Evolutionary conservation across 2,797 vertebrate species (phyloP).

Genomic region (Vireo griseus): DNA sequence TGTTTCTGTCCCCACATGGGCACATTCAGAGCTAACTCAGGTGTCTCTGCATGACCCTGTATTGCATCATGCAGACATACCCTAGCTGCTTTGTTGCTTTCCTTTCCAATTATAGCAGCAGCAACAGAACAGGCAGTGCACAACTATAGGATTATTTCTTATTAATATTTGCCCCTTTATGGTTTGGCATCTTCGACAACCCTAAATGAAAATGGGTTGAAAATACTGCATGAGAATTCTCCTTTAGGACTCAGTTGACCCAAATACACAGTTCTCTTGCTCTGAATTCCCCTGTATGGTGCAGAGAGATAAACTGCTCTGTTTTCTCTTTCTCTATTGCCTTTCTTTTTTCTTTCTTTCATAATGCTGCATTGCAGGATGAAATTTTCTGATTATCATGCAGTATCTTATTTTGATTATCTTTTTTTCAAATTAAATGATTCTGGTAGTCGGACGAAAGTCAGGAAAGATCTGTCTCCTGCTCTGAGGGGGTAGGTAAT

Average conservation of each 20-base stretch:
- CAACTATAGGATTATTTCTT: background rate
- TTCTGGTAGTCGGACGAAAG: background rate
- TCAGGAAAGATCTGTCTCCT: background rate
- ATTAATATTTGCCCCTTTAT: constrained; percentile 28
- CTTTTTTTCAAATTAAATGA: background rate
- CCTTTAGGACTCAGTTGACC: constrained; percentile 65
- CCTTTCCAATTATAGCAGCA: background rate
- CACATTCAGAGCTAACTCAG: background rate
- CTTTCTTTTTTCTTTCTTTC: background rate
- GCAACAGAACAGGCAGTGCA: background rate
- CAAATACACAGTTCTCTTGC: constrained; percentile 62
- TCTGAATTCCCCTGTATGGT: constrained; percentile 30
- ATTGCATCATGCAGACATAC: background rate
- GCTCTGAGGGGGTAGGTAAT: background rate
- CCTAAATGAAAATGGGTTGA: constrained; percentile 34
- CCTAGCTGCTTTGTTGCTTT: background rate
- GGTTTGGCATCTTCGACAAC: constrained; percentile 9
- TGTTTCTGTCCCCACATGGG: background rate
- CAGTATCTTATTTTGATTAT: constrained; percentile 18
- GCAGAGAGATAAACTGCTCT: constrained; percentile 40
- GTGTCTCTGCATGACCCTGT: background rate
- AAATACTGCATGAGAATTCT: constrained; percentile 52
- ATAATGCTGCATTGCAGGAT: constrained; percentile 65
- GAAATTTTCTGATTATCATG: constrained; percentile 43
- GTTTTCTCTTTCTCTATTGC: background rate